Conservation (phyloP, 2,113 vertebrate genomes). For the Scolopax mira region DNA sequence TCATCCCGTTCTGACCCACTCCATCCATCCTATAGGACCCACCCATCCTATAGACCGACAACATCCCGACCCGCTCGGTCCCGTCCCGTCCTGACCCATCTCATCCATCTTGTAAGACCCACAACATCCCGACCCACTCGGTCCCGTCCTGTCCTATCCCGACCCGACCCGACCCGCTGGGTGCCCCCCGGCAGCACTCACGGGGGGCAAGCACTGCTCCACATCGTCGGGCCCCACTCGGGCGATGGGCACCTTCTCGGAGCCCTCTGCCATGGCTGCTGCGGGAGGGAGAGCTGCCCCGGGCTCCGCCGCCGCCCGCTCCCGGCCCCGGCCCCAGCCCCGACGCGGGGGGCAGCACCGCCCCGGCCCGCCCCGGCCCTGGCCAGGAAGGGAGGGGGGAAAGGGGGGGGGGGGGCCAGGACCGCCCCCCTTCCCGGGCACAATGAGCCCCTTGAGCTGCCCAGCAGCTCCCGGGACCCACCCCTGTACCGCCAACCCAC, state of each 20-base stretch:
- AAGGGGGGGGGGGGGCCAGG: not conserved
- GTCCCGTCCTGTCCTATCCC: no score
- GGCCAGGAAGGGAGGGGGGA: not conserved
- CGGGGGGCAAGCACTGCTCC: conserved; percentile 77
- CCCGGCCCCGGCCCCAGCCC: not conserved
- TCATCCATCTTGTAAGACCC: no score
- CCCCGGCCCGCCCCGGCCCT: conserved; percentile 11
- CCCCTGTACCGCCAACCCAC: no score
- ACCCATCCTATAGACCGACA: no score
- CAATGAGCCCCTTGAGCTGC: not conserved
- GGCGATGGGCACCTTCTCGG: conserved; percentile 79
- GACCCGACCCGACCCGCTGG: not conserved
- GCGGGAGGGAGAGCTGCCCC: not conserved
- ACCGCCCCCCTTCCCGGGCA: not conserved
- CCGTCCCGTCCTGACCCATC: no score
- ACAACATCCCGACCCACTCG: no score
- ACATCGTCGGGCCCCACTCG: conserved; percentile 76
- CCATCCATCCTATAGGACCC: no score
- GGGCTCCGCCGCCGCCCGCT: not conserved
- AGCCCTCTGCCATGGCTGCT: conserved; percentile 73
- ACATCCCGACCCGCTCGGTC: no score
- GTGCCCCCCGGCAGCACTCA: conserved; percentile 69
- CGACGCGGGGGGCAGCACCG: not conserved
- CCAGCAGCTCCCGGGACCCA: not conserved
- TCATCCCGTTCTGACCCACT: no score